phyloP scores from a whole-genome alignment of 2,888 invertebrate genomes.

The Pyrgus malvae region DNA sequence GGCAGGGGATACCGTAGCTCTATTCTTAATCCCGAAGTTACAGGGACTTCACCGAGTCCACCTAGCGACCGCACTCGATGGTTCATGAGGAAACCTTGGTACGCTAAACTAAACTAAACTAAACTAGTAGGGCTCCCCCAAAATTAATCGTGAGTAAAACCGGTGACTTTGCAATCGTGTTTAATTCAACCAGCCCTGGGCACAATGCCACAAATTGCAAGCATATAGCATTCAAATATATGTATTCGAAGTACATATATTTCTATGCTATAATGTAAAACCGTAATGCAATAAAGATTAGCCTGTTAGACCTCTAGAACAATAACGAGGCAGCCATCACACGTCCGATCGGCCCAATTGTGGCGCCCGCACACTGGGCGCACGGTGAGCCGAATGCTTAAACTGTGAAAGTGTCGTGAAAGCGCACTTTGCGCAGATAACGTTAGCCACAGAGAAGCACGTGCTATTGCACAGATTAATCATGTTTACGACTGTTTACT shows the following conservation, averaged over 20 bases:
- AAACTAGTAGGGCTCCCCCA: no score
- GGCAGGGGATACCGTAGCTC: no score
- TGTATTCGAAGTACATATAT: neutral
- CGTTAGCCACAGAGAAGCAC: neutral
- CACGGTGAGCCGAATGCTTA: conserved; percentile 13
- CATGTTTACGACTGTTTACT: neutral
- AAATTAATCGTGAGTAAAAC: no score
- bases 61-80: no score
- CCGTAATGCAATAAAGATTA: conserved; percentile 20
- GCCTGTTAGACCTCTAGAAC: conserved; percentile 2
- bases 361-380: conserved; percentile 2
- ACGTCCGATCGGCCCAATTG: neutral
- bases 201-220: no score
- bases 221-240: neutral
- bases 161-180: no score
- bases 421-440: conserved; percentile 5
- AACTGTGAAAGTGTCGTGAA: conserved; percentile 21
- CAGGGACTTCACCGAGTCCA: no score
- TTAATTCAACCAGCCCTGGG: no score
- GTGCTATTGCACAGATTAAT: neutral
- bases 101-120: no score
- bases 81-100: no score
- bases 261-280: neutral
- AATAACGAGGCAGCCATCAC: neutral
- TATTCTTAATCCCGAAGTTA: no score